These are phyloP conservation scores for Rhagonycha lutea DNA, from an alignment of 2,888 invertebrate genomes.

Conservation along the genomic window DNA sequence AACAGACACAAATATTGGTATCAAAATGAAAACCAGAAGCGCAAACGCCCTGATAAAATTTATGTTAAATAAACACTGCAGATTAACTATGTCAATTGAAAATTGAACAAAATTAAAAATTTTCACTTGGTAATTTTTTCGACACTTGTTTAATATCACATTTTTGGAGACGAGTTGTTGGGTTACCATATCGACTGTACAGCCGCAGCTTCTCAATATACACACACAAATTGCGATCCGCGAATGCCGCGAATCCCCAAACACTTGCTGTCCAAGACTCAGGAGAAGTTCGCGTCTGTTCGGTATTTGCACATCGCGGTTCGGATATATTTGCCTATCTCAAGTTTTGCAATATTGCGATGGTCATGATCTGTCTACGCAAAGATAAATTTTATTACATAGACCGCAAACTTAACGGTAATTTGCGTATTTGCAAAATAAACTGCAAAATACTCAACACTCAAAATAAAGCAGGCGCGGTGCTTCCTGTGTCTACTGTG, in stretches of 20 bases:
- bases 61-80: background rate
- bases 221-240: constrained; percentile 43
- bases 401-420: constrained; percentile 52
- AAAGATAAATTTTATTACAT: constrained; percentile 54
- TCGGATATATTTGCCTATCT: constrained; percentile 39
- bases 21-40: background rate
- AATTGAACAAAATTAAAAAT: background rate
- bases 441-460: background rate
- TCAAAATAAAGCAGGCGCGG: background rate
- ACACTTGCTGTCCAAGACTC: constrained; percentile 31
- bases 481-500: background rate
- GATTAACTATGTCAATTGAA: background rate
- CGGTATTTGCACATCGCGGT: constrained; percentile 51
- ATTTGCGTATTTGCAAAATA: constrained; percentile 41
- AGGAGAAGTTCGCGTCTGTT: constrained; percentile 42
- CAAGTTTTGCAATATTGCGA: constrained; percentile 54
- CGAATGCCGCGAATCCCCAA: constrained; percentile 42
- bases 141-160: background rate
- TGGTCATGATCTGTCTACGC: constrained; percentile 48
- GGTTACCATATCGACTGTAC: background rate
- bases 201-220: constrained; percentile 23
- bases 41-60: background rate
- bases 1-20: constrained; percentile 1
- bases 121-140: background rate
- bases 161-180: background rate